Base-by-base conservation (phyloP, 2,888 invertebrate species). In the Agrochola macilenta region DNA sequence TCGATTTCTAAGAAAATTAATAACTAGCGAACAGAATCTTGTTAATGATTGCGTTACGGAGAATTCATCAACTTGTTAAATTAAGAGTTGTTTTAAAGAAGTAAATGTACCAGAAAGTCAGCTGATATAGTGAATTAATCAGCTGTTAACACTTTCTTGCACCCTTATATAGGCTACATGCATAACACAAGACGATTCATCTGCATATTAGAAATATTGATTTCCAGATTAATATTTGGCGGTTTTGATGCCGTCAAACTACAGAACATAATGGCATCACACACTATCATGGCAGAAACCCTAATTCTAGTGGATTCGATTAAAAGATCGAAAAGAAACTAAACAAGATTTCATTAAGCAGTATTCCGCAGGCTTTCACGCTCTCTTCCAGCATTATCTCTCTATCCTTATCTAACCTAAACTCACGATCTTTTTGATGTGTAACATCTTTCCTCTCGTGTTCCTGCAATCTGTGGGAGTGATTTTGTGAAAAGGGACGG, bases 1-100 rank as follows among this genome's bases (percentile, higher is more conserved):
- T 30, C 4, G 11, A 72, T 17, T 52, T 71, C 64, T 49, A 43
- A 35, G 61, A 79, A 69, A 70, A 64, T 52, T 43, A 43, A 58
- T 65, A 58, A 58, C 43, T 46, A 43, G 14, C 43, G 64, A 43
- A 58, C 12, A 80, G 35, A 46, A 65, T 69, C 35, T 58, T 43
- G 35, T 57, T 58, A 63, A 14, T 49, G 49, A 65, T 58, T 52
- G 43, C 26, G 8, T 72, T 72, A 60, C 65, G 23, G 46, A 35
- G 73, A 60, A 35, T 78, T 23, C 23, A 54, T 54, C 17, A 54
- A 79, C 14, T 35, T 73, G 1, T 43, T 43, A 11, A 39, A 66
- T 60, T 60, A 65, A 43, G 17, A 52, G 57, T 17, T 39, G 43
- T 68, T 78, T 17, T 26, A 46, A 76, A 49, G 26, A 26, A 14